phyloP scores from a whole-genome alignment of 2,888 invertebrate genomes.

The Campopleginae sp. region DNA sequence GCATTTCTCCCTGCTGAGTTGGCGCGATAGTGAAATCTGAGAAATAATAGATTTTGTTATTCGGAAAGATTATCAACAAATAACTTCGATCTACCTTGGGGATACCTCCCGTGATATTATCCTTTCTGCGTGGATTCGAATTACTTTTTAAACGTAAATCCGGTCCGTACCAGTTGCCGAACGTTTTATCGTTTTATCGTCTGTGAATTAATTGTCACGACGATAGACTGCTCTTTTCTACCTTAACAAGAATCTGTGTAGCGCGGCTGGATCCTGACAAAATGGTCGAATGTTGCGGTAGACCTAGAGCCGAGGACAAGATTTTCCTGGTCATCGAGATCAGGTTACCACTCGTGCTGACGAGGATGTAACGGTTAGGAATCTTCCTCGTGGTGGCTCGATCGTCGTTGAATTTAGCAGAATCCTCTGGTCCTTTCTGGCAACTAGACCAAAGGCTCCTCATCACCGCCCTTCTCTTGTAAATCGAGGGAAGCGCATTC shows the following conservation, averaged over 20 bases:
- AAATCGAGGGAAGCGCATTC: slow-evolving; percentile 39
- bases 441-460: slow-evolving; percentile 33
- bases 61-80: background rate
- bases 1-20: background rate
- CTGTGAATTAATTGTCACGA: background rate
- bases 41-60: background rate
- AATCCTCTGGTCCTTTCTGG: slow-evolving; percentile 18
- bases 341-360: slow-evolving; percentile 56
- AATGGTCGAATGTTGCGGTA: slow-evolving; percentile 43
- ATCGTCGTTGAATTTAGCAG: slow-evolving; percentile 30
- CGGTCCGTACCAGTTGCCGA: background rate
- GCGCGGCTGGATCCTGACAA: background rate
- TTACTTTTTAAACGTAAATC: background rate
- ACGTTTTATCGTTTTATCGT: background rate
- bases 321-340: slow-evolving; percentile 51
- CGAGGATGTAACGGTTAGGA: slow-evolving; percentile 59
- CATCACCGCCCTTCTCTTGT: slow-evolving; percentile 62
- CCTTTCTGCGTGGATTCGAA: background rate
- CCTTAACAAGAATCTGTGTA: background rate
- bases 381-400: slow-evolving; percentile 26
- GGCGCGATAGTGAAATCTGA: background rate
- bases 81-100: background rate
- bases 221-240: background rate
- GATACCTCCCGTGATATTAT: background rate
- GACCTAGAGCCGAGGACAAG: slow-evolving; percentile 13